A percentile compares a stretch with the other conserved stretches of the same genome.
Conservation (phyloP, 2,797 vertebrate genomes). For the Chiropotes sagulatus region DNA sequence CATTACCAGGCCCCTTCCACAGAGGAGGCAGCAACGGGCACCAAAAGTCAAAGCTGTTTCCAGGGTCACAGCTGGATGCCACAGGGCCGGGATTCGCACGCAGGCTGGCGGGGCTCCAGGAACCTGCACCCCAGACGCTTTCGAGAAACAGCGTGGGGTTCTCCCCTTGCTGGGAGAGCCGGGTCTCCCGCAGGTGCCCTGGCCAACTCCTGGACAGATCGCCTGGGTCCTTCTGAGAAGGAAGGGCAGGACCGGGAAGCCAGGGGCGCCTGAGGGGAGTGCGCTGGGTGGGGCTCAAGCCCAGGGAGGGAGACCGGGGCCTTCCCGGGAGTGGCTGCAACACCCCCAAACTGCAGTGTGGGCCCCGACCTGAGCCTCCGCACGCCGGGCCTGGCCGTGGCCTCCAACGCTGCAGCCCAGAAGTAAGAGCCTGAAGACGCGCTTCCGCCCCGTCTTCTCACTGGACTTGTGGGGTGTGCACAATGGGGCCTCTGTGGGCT, state of each 20-base stretch:
- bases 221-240: neutral
- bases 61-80: accelerated
- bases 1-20: neutral
- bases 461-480: conserved; percentile 89
- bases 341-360: accelerated
- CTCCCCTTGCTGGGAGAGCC: neutral
- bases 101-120: accelerated
- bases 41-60: neutral
- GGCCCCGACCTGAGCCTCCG: neutral
- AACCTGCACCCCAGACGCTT: neutral
- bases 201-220: neutral
- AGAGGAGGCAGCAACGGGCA: neutral
- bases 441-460: conserved; percentile 89
- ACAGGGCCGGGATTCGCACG: neutral
- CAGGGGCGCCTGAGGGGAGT: neutral
- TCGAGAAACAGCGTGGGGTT: no score
- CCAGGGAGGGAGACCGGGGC: neutral
- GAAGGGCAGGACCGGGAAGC: accelerated
- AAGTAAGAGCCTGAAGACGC: conserved; percentile 56
- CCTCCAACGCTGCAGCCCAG: neutral
- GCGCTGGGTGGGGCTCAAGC: neutral
- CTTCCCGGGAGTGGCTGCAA: accelerated
- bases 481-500: conserved; percentile 94
- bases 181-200: neutral
- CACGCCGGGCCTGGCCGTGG: neutral